phyloP scores from a whole-genome alignment of 2,113 vertebrate genomes.

The Diadophis punctatus region DNA sequence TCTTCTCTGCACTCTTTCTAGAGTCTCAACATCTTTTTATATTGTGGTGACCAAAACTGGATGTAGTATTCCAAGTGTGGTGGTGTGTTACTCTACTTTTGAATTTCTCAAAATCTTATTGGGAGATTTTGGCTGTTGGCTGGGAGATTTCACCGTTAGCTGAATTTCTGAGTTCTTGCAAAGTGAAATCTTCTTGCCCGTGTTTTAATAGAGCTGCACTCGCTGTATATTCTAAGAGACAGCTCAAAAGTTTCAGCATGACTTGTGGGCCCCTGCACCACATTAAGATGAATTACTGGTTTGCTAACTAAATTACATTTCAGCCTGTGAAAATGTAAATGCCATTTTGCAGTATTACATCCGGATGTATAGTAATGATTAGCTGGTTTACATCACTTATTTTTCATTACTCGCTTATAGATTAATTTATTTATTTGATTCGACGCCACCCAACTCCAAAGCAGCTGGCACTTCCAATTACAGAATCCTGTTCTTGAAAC shows the following conservation, averaged over 20 bases:
- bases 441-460: background rate
- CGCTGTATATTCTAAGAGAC: background rate
- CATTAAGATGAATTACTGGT: constrained; percentile 43
- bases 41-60: background rate
- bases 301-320: constrained; percentile 48
- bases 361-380: constrained; percentile 59
- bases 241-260: background rate
- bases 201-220: background rate
- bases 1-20: background rate
- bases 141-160: background rate
- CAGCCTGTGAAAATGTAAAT: constrained; percentile 59
- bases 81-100: background rate
- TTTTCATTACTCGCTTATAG: constrained; percentile 53
- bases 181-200: background rate
- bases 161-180: background rate
- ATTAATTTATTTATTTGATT: constrained; percentile 12
- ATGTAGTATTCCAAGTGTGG: background rate
- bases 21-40: background rate
- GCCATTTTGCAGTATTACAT: constrained; percentile 38
- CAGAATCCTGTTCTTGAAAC: constrained; percentile 55
- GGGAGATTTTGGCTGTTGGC: too few relatives aligned
- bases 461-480: constrained; percentile 60
- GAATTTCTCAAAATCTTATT: background rate
- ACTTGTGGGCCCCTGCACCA: constrained; percentile 41
- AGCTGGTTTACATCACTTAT: constrained; percentile 55